A percentile compares a stretch with the other conserved stretches of the same genome.
Conservation (phyloP, 1,140 invertebrate species). For the Euura lappo region DNA sequence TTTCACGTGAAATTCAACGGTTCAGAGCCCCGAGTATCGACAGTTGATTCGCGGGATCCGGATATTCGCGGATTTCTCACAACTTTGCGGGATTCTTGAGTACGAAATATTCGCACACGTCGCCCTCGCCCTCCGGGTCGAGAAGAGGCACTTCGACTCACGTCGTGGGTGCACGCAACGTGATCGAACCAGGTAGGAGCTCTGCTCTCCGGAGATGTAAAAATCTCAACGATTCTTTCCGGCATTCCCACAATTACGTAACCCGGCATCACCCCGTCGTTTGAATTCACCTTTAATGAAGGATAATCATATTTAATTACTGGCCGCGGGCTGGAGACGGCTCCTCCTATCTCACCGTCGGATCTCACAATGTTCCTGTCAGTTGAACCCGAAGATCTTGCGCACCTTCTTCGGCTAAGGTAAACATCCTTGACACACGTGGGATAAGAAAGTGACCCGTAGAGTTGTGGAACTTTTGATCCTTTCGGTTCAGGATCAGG, state of each 20-base stretch:
- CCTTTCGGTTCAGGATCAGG: too few relatives aligned
- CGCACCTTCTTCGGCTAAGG: neutral
- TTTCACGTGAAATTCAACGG: slow-evolving; percentile 17
- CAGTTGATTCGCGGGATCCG: too few relatives aligned
- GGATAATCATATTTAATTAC: slow-evolving; percentile 54
- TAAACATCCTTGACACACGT: neutral
- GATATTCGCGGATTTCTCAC: neutral
- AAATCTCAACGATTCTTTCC: slow-evolving; percentile 43
- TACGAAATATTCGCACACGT: too few relatives aligned
- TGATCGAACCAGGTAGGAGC: slow-evolving; percentile 22
- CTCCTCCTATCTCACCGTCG: neutral
- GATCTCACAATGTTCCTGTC: neutral
- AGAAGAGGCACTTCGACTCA: slow-evolving; percentile 18
- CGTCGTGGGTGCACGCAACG: slow-evolving; percentile 54
- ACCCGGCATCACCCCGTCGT: slow-evolving; percentile 36
- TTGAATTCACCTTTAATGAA: slow-evolving; percentile 51
- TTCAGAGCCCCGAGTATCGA: neutral
- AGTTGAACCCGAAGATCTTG: neutral
- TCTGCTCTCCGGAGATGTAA: slow-evolving; percentile 28
- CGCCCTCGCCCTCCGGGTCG: neutral
- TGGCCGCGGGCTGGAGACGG: slow-evolving; percentile 35
- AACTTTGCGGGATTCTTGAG: neutral
- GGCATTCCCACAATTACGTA: slow-evolving; percentile 52
- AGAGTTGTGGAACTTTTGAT: too few relatives aligned
- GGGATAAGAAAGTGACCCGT: too few relatives aligned